Evolutionary conservation across 2,113 vertebrate species (phyloP), one percentile per base, ranked within the genome.

Genomic region (Amphiprion ocellaris): DNA sequence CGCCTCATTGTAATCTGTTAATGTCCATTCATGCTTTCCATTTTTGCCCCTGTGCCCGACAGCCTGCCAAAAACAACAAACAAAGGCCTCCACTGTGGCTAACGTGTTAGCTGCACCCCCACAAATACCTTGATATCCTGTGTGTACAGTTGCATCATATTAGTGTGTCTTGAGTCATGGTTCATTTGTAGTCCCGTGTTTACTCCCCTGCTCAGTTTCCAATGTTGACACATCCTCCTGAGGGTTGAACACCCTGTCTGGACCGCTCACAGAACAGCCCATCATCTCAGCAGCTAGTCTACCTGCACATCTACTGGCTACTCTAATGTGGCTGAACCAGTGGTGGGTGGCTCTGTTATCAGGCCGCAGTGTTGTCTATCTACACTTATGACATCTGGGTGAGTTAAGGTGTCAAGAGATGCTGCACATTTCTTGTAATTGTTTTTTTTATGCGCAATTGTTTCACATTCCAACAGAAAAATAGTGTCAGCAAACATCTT

Each of bases 221-320:
- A 10, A 8, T 83, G 79, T 79, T 87, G 82, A 83, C 69, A 69
- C 33, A 28, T 59, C 67, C 63, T 82, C 73, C 75, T 11, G 69
- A 74, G 88, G 78, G 30, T 65, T 50, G 64, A 69, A 78, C 71
- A 64, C 84, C 55, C 46, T 86, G 84, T 87, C 72, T 73, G 37
- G 60, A 23, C 53, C 21, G 26, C 69, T 78, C 68, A 71, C 55
- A 58, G 70, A 84, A 62, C 73, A 73, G 84, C 78, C 69, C 65
- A 73, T 82, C 73, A 81, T 77, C 76, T 76, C 69, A n/a, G 63
- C 54, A 65, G 77, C 84, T 85, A 84, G 63, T 87, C 77, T 82
- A 87, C 79, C 86, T 87, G 79, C 69, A 56, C 28, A 24, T 68
- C 72, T 70, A 65, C 74, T 65, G 77, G 68, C 82, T 63, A 23